Base-by-base conservation (phyloP, 1,140 invertebrate genomes). In the Plutomurus gul region DNA sequence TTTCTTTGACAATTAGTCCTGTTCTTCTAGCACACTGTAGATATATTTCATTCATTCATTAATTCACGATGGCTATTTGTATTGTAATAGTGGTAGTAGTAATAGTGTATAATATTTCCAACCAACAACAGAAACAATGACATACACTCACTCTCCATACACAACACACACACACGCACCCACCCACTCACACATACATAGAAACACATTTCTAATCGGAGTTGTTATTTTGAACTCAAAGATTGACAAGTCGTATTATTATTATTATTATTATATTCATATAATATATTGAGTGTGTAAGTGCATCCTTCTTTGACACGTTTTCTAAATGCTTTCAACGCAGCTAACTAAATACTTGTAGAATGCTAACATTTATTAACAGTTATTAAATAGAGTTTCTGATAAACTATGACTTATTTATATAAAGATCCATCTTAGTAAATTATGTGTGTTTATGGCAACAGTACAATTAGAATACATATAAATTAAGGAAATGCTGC, bases 321-420 rank as follows among this genome's bases (percentile, higher is more conserved):
- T n/a, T n/a, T n/a, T n/a, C n/a, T n/a, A n/a, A n/a, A n/a, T n/a
- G n/a, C n/a, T n/a, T n/a, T n/a, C n/a, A n/a, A n/a, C n/a, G n/a
- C n/a, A n/a, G n/a, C n/a, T n/a, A n/a, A n/a, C n/a, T n/a, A n/a
- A n/a, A n/a, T n/a, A n/a, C n/a, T n/a, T n/a, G n/a, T n/a, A n/a
- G n/a, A n/a, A n/a, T n/a, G n/a, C n/a, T n/a, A n/a, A n/a, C n/a
- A n/a, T n/a, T n/a, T n/a, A n/a, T n/a, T n/a, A 65, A 65, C 36
- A 36, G 36, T 65, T 60, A 65, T 65, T 65, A 65, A 65, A 65
- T 65, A 65, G 27, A 65, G 56, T 65, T 65, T 65, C 56, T 33
- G 30, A 30, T 65, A 65, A 65, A 65, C 56, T 65, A 65, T 65
- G 56, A 65, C 56, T 65, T 65, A 65, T 65, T 65, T 65, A 65